Evolutionary conservation across 2,888 invertebrate species (phyloP).

Genomic region (Phorcus lineatus): DNA sequence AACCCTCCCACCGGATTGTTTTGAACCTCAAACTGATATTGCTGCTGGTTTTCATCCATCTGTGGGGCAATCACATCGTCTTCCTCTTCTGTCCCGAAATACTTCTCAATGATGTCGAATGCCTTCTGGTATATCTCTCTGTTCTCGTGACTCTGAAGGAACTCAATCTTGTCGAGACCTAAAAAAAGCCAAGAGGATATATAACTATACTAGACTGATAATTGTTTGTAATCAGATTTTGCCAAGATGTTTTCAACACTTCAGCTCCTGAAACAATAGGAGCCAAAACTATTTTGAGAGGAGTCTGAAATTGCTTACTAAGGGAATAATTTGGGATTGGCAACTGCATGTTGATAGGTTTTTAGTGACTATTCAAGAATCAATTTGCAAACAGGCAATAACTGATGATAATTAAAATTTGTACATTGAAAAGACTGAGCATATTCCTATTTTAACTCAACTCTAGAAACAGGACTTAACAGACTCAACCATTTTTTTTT

Average conservation of each 20-base stretch:
- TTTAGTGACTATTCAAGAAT: too few relatives aligned
- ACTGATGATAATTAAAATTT: too few relatives aligned
- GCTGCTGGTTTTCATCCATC: constrained; percentile 79
- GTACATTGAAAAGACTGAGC: neutral
- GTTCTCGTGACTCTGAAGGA: constrained; percentile 96
- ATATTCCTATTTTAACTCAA: neutral
- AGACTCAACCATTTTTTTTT: neutral
- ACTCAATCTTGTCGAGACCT: constrained; percentile 97
- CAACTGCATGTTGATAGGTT: too few relatives aligned
- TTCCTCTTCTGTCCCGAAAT: constrained; percentile 88
- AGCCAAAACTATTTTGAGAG: too few relatives aligned
- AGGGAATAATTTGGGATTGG: too few relatives aligned
- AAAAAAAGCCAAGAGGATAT: constrained; percentile 30
- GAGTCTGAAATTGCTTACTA: too few relatives aligned
- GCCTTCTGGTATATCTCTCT: constrained; percentile 97
- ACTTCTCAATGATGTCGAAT: constrained; percentile 96
- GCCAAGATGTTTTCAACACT: neutral
- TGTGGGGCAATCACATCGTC: constrained; percentile 84
- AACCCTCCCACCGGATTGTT: constrained; percentile 66
- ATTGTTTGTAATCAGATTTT: too few relatives aligned
- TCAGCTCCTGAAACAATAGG: neutral
- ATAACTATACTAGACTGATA: neutral
- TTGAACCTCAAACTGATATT: constrained; percentile 60
- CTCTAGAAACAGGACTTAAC: neutral
- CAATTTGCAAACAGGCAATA: too few relatives aligned